Evolutionary conservation across 2,888 invertebrate genomes (phyloP).

Genomic region (Temnothorax unifasciatus): DNA sequence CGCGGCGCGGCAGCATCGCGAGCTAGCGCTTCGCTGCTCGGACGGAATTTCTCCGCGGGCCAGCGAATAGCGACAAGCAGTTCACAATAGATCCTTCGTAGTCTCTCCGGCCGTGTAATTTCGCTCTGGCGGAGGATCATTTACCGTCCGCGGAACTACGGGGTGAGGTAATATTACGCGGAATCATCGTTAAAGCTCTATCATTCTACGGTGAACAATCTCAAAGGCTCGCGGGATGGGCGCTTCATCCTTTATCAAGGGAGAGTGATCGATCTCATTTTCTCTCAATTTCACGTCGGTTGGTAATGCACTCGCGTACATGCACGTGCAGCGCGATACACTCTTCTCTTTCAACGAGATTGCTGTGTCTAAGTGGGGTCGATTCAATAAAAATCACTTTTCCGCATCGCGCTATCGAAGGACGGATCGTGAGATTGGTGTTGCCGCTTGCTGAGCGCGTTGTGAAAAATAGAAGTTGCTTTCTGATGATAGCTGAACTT

Average conservation of each 20-base stretch:
- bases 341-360: conserved; percentile 41
- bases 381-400: conserved; percentile 44
- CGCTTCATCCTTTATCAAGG: conserved; percentile 33
- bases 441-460: too few species aligned
- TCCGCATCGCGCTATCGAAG: conserved; percentile 28
- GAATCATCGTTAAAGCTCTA: conserved; percentile 62
- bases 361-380: conserved; percentile 36
- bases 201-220: conserved; percentile 62
- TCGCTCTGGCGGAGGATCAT: conserved; percentile 50
- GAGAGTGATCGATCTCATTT: conserved; percentile 57
- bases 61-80: conserved; percentile 38
- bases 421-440: conserved; percentile 26
- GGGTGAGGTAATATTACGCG: conserved; percentile 48
- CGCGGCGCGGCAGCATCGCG: neutral
- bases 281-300: conserved; percentile 61
- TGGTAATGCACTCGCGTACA: conserved; percentile 40
- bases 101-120: conserved; percentile 49
- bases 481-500: neutral
- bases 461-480: conserved; percentile 9
- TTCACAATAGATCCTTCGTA: conserved; percentile 54
- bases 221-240: conserved; percentile 53
- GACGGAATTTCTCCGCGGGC: conserved; percentile 22
- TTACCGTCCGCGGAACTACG: conserved; percentile 44
- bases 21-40: conserved; percentile 17
- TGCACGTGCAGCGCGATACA: conserved; percentile 9